phyloP scores from a whole-genome alignment of 1,140 invertebrate genomes.

The Tetraneura akinire region DNA sequence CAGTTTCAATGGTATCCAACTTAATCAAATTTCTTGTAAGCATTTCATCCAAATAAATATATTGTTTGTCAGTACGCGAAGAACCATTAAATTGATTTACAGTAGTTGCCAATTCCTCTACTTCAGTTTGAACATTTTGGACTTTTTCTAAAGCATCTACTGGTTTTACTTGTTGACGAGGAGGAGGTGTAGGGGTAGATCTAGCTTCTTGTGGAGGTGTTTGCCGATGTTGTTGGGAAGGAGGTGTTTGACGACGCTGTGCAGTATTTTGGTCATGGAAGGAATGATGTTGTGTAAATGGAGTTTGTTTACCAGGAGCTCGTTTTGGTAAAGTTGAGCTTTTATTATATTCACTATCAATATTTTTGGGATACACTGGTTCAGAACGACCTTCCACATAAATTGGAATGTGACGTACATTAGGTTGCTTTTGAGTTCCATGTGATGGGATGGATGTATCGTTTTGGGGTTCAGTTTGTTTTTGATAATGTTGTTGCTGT shows the following conservation, averaged over 20 bases:
- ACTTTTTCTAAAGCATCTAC: constrained; percentile 77
- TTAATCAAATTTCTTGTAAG: constrained; percentile 87
- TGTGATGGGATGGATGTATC: constrained; percentile 55
- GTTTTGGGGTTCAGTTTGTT: constrained; percentile 53
- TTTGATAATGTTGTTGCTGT: constrained; percentile 57
- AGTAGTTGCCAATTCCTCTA: constrained; percentile 73
- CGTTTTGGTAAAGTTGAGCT: constrained; percentile 39
- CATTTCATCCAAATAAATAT: constrained; percentile 91
- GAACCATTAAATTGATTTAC: constrained; percentile 76
- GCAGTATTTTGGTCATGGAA: constrained; percentile 52
- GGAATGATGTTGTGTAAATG: constrained; percentile 51
- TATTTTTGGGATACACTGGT: constrained; percentile 54
- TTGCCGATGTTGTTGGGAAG: constrained; percentile 57
- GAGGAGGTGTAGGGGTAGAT: constrained; percentile 57
- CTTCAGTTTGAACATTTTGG: constrained; percentile 76
- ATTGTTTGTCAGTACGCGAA: constrained; percentile 78
- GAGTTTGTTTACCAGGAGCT: constrained; percentile 51
- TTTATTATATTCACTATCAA: constrained; percentile 16
- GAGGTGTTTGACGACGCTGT: constrained; percentile 53
- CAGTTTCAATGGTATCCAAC: constrained; percentile 87
- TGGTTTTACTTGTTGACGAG: constrained; percentile 58
- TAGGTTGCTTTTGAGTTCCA: constrained; percentile 56
- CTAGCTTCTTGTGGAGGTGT: constrained; percentile 52
- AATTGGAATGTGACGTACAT: constrained; percentile 81
- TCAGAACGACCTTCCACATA: constrained; percentile 72